Evolutionary conservation across 2,888 invertebrate species (phyloP).

Genomic region (Eupithecia centaureata): DNA sequence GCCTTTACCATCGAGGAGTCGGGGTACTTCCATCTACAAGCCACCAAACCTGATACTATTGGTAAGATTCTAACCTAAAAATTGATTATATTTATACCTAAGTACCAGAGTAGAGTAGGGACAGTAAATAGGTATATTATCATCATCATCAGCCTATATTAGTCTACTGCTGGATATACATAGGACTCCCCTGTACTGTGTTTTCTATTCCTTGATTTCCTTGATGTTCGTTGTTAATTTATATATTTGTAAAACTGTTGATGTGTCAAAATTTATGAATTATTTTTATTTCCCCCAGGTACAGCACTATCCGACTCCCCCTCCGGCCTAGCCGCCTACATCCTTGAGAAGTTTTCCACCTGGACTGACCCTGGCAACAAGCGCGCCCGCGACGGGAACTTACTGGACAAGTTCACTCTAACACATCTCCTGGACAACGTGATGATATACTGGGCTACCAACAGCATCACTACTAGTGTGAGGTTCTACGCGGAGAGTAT

Average conservation of each 20-base stretch:
- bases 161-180: too few relatives aligned
- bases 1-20: constrained; percentile 59
- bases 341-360: constrained; percentile 93
- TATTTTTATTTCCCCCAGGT: constrained; percentile 70
- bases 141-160: too few relatives aligned
- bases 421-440: constrained; percentile 80
- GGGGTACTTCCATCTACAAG: constrained; percentile 81
- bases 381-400: constrained; percentile 85
- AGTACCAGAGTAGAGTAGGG: too few relatives aligned
- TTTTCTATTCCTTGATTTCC: too few relatives aligned
- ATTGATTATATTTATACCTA: too few relatives aligned
- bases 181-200: too few relatives aligned
- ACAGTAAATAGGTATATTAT: too few relatives aligned
- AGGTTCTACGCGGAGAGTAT: constrained; percentile 86
- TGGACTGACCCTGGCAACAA: constrained; percentile 85
- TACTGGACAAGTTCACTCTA: constrained; percentile 74
- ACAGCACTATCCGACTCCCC: constrained; percentile 90
- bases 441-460: constrained; percentile 83
- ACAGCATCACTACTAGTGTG: constrained; percentile 76
- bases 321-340: constrained; percentile 93
- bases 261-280: background rate
- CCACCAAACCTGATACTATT: constrained; percentile 89
- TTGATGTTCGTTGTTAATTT: too few relatives aligned
- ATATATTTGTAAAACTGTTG: too few relatives aligned
- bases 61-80: too few relatives aligned